These are phyloP conservation scores for Cloeon dipterum DNA, from an alignment of 2,888 invertebrate genomes.

Conservation along the genomic window DNA sequence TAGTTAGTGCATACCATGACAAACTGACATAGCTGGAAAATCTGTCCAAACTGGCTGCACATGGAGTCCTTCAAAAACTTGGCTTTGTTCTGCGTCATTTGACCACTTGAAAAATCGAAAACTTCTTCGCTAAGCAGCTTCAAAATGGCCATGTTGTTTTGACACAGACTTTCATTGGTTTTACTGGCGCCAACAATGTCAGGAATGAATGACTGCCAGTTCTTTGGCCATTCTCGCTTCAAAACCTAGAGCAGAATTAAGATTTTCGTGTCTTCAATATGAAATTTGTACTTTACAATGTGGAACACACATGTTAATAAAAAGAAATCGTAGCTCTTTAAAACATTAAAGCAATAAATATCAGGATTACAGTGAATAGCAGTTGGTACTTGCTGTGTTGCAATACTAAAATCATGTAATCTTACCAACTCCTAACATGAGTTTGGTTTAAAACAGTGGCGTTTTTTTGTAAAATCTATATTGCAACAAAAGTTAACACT, in stretches of 20 bases:
- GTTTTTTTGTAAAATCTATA: too few relatives aligned
- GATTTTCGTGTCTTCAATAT: too few relatives aligned
- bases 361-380: too few relatives aligned
- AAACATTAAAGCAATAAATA: too few relatives aligned
- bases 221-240: conserved; percentile 98
- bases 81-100: conserved; percentile 96
- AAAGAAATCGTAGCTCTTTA: too few relatives aligned
- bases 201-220: conserved; percentile 97
- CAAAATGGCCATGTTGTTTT: conserved; percentile 98
- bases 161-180: conserved; percentile 95
- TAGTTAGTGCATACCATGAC: conserved; percentile 37
- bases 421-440: too few relatives aligned
- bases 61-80: conserved; percentile 98
- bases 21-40: conserved; percentile 93
- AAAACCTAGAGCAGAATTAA: conserved; percentile 45
- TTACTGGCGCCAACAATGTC: conserved; percentile 98
- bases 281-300: too few relatives aligned
- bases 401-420: too few relatives aligned
- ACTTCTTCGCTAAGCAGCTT: conserved; percentile 96
- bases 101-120: conserved; percentile 95
- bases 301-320: too few relatives aligned
- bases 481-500: conserved; percentile 2
- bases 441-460: too few relatives aligned
- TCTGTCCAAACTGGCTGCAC: conserved; percentile 97
- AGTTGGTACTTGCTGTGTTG: too few relatives aligned